Base-by-base conservation (phyloP, 1,140 invertebrate genomes). In the Neodiprion lecontei region DNA sequence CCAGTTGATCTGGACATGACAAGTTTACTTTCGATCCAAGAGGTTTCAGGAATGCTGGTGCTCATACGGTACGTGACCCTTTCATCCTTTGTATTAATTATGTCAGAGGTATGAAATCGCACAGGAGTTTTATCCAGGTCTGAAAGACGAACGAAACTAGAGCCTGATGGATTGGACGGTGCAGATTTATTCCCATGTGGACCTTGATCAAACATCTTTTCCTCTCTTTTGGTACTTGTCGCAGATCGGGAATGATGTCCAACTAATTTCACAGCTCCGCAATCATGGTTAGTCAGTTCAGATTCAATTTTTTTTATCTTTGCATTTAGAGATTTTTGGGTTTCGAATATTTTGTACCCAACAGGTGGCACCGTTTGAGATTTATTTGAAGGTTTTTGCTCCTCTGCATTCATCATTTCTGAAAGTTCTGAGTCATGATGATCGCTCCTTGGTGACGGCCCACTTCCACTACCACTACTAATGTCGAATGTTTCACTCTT, bases 11-110 rank as follows among this genome's bases (percentile, higher is more conserved):
- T 88, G 23, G 89, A 90, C 88, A 91, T 90, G 11, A 90, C 87
- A 76, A 92, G 86, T 74, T 91, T 91, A 76, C 90, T 92, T 70
- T 92, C 91, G 67, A 92, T 90, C 91, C 91, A 92, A 9, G 91
- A 92, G 68, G 91, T 92, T 77, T 93, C 92, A 3, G 91, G 90
- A 75, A 93, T 91, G 83, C 86, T 90, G 50, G 80, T 87, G 48
- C 85, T 88, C 87, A 90, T 89, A 1, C 89, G 83, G 71, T 86
- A 83, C 0, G 79, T 72, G 48, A 7, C 69, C 53, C 66, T 79
- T 3, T 84, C 81, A 67, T 84, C 81, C 10, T 84, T 82, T 1
- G 80, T 67, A 9, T 67, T 69, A 21, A 75, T 67, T 0, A 72
- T 28, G 9, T 79, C 76, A 9, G 61, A 76, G 9, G 76, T 74